phyloP scores from a whole-genome alignment of 2,888 invertebrate species.

The Drosophila mulleri region DNA sequence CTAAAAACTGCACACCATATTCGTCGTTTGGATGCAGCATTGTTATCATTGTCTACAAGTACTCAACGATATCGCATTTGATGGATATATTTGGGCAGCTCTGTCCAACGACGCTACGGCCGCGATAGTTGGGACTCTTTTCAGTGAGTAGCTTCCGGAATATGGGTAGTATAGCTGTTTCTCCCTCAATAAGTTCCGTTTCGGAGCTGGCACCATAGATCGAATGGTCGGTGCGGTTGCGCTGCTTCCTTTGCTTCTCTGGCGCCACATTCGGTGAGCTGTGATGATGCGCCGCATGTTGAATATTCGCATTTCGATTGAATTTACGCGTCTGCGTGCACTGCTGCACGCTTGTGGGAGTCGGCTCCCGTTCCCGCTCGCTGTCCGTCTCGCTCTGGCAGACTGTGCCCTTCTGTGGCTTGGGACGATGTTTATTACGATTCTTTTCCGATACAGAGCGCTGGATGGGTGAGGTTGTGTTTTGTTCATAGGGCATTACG shows the following conservation, averaged over 20 bases:
- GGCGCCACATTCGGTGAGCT: slow-evolving; percentile 88
- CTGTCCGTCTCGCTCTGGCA: slow-evolving; percentile 87
- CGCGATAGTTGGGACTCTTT: slow-evolving; percentile 89
- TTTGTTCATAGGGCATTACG: slow-evolving; percentile 81
- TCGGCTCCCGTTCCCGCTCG: slow-evolving; percentile 84
- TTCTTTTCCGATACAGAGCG: slow-evolving; percentile 89
- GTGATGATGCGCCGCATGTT: slow-evolving; percentile 87
- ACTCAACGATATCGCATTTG: slow-evolving; percentile 97
- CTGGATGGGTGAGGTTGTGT: slow-evolving; percentile 86
- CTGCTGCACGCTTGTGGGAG: slow-evolving; percentile 77
- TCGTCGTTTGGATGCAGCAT: slow-evolving; percentile 17
- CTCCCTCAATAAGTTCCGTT: slow-evolving; percentile 91
- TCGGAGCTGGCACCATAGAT: slow-evolving; percentile 93
- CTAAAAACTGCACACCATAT: slow-evolving; percentile 35
- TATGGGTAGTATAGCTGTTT: slow-evolving; percentile 93
- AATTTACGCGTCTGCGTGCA: slow-evolving; percentile 82
- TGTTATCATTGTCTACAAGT: slow-evolving; percentile 88
- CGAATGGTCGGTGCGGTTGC: slow-evolving; percentile 83
- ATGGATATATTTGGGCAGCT: slow-evolving; percentile 98
- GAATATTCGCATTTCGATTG: slow-evolving; percentile 80
- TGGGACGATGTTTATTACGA: slow-evolving; percentile 86
- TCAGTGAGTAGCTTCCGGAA: slow-evolving; percentile 96
- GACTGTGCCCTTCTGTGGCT: slow-evolving; percentile 86
- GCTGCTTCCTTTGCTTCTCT: slow-evolving; percentile 83
- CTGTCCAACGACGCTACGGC: slow-evolving; percentile 87